Conservation (phyloP, 2,888 invertebrate species). For the Melanargia galathea region DNA sequence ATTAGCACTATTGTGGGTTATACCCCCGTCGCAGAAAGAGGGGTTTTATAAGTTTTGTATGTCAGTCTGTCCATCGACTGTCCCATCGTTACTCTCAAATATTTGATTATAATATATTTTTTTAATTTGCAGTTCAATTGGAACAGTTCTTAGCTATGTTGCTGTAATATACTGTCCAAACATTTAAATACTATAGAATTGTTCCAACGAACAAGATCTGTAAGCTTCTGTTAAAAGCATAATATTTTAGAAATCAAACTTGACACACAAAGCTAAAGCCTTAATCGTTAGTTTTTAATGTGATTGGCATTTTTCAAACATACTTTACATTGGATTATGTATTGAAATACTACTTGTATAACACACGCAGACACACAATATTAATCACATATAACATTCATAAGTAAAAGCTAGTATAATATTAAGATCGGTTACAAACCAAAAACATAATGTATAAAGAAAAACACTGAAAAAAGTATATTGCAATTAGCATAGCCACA, state of each 20-base stretch:
- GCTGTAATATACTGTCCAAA: too few relatives aligned
- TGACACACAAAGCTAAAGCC: neutral
- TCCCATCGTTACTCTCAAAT: too few relatives aligned
- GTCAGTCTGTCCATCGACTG: too few relatives aligned
- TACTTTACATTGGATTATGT: neutral
- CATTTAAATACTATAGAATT: too few relatives aligned
- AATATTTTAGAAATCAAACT: neutral
- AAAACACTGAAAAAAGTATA: neutral
- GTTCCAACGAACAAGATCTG: neutral
- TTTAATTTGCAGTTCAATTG: too few relatives aligned
- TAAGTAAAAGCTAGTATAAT: neutral
- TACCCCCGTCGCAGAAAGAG: too few relatives aligned
- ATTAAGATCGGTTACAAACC: neutral
- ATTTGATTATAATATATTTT: too few relatives aligned
- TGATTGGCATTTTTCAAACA: neutral
- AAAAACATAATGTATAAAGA: constrained; percentile 1
- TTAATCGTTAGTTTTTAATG: neutral
- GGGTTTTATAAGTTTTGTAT: too few relatives aligned
- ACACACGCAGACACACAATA: neutral
- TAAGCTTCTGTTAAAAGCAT: neutral
- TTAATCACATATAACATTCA: neutral
- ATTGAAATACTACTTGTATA: neutral
- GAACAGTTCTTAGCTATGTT: too few relatives aligned
- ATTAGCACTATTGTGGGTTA: too few relatives aligned
- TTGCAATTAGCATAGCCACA: constrained; percentile 19